These are phyloP conservation scores for Sorex fumeus DNA, from an alignment of 2,113 vertebrate genomes.

Conservation along the genomic window DNA sequence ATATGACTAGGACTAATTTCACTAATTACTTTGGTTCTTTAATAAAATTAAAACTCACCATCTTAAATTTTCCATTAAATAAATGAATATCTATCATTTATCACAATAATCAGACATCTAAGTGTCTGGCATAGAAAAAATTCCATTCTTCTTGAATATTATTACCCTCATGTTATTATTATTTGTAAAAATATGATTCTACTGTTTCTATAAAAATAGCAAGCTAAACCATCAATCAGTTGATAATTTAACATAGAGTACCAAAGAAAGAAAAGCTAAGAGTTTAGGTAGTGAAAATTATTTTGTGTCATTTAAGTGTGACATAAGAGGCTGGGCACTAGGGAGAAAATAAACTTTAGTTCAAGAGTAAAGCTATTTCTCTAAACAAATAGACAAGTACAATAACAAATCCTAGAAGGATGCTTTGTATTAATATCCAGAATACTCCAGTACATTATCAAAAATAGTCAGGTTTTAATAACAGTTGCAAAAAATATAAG, in stretches of 20 bases:
- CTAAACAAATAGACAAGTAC: not conserved
- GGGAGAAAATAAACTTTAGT: not conserved
- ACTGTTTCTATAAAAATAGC: not conserved
- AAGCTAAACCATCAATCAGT: not conserved
- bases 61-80: not conserved
- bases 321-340: not conserved
- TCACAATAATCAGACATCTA: not conserved
- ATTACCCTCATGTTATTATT: not conserved
- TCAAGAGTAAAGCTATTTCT: not conserved
- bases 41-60: slow-evolving; percentile 8
- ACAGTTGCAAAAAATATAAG: not conserved
- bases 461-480: not conserved
- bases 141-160: not conserved
- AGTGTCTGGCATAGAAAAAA: slow-evolving; percentile 13
- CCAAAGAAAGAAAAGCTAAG: not conserved
- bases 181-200: not conserved
- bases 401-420: not conserved
- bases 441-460: not conserved
- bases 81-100: not conserved
- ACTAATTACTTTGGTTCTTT: not conserved
- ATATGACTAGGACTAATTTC: not conserved
- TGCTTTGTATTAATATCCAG: not conserved
- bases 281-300: not conserved
- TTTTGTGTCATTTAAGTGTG: not conserved
- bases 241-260: slow-evolving; percentile 33